Evolutionary conservation across 2,888 invertebrate genomes (phyloP), one percentile per base, ranked within the genome.

Genomic region (Ormyrus thymus): DNA sequence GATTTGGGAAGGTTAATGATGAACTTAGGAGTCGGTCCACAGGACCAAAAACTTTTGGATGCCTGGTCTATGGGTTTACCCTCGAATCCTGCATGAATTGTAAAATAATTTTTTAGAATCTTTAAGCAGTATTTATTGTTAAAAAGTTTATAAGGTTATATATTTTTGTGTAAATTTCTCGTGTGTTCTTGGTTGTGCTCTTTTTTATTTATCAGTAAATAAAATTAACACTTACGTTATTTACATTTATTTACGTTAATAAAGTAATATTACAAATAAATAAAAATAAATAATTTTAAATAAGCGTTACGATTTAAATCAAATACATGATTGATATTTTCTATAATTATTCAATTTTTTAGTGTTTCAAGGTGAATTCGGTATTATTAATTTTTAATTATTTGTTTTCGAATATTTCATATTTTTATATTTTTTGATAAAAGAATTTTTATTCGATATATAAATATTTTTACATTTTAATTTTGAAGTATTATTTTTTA

Each of bases 61-160:
- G 87, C 87, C 50, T 90, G 90, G 90, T 89, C 89, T 70, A 82
- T 88, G 87, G 89, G 88, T 65, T 84, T 89, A 78, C 89, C 89
- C 75, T 87, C 89, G 43, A 89, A 89, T 84, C 88, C 89, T 13
- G 89, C 89, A 79, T 89, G 83, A 85, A 46, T 68, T 68, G 13
- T 53, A 50, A 70, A 64, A 78, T 64, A 10, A 48, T 58, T 61
- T 65, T 15, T 55, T 65, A 76, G 43, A 64, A 51, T 46, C 1
- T 43, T 46, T 75, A 78, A 74, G 45, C 58, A 80, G 73, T 77
- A 77, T 80, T 77, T 80, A 77, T 70, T 77, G 45, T 66, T 74
- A 15, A 50, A 51, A 73, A 72, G 64, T 69, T 65, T 43, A 55
- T 8, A n/a, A 55, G 13, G 43, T 59, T 70, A 75, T 75, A 65